These are phyloP conservation scores for Clarias platycephalus DNA, from an alignment of 2,797 vertebrate species.

Conservation along the genomic window DNA sequence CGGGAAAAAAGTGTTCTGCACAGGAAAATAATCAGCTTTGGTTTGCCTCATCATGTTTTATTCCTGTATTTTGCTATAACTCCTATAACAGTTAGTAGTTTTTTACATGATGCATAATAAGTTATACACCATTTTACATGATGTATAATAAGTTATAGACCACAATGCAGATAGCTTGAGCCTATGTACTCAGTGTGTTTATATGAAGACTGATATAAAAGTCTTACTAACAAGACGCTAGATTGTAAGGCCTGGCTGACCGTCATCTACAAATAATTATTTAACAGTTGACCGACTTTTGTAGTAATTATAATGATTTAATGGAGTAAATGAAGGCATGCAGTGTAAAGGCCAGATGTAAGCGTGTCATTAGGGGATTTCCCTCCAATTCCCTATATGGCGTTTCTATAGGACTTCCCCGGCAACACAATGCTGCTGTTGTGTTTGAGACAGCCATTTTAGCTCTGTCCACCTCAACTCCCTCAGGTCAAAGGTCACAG, in stretches of 20 bases:
- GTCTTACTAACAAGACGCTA: neutral
- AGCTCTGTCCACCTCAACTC: neutral
- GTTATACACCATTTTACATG: neutral
- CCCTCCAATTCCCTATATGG: conserved; percentile 13
- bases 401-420: neutral
- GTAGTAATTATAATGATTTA: neutral
- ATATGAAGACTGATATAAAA: neutral
- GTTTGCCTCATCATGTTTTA: neutral
- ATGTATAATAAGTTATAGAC: neutral
- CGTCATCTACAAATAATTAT: neutral
- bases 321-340: conserved; percentile 4
- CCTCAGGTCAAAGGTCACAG: conserved; percentile 11
- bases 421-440: conserved; percentile 9
- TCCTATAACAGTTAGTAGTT: neutral
- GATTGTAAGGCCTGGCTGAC: neutral
- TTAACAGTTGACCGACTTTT: neutral
- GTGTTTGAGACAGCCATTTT: conserved; percentile 9
- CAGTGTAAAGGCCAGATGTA: conserved; percentile 3
- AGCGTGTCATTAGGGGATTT: neutral
- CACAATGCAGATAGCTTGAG: neutral
- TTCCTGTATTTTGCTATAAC: neutral
- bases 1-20: neutral
- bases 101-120: neutral
- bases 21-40: neutral
- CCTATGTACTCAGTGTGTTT: neutral